Base-by-base conservation (phyloP, 2,797 vertebrate genomes). In the Lophius americanus region DNA sequence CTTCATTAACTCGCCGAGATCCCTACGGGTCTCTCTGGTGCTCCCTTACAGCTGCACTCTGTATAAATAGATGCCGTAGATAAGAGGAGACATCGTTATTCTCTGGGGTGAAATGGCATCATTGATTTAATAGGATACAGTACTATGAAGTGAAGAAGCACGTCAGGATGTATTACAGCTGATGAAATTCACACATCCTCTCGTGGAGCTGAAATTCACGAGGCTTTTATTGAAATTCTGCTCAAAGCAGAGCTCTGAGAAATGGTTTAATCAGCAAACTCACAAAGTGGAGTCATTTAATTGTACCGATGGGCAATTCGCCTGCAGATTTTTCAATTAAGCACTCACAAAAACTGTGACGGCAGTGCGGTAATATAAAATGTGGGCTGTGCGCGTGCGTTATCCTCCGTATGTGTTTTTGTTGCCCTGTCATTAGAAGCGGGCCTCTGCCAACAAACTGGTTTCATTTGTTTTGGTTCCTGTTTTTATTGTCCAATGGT, bases 251-350 rank as follows among this genome's bases (percentile, higher is more conserved):
- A 64, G 68, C 70, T 51, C 57, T 72, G 85, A 82, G 78, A 85
- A 82, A 79, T 68, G 35, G 6, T 90, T 91, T 88, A 88, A 87
- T 70, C 61, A 88, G 68, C 64, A 4, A 42, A 39, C 83, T 70
- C 72, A 61, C 85, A 84, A 36, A 76, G 54, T 23, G 57, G 68
- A 64, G 62, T 59, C 64, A 44, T 80, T 83, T 77, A 65, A 78
- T 76, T 81, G 77, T 50, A 79, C 78, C 75, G 9, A 75, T 79
- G 65, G 51, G 65, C 68, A 44, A 82, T 86, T 91, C 86, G 88
- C 87, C 80, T 70, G 68, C 74, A 73, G 74, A 76, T 82, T 79
- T 87, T 86, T 84, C 85, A 81, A 86, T 85, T 75, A 87, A 81
- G 44, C 66, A 1, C 41, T 51, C 64, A 67, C 48, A 32, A 67